Conservation (phyloP, 2,797 vertebrate species). For the Sarcoramphus papa region DNA sequence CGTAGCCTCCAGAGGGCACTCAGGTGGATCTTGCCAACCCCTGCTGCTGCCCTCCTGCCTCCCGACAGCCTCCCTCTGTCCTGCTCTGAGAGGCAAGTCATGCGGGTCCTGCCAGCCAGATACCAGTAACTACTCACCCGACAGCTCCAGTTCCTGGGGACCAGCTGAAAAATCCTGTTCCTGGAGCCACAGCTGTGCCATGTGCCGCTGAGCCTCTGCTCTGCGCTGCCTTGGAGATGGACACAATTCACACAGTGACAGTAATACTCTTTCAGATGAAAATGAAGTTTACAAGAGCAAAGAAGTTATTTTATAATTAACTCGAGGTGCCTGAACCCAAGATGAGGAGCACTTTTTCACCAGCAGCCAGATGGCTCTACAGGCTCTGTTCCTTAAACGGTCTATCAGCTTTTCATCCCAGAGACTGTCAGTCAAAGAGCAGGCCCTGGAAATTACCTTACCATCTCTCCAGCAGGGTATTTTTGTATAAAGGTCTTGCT, state of each 20-base stretch:
- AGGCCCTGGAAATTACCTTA: neutral
- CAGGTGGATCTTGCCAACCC: neutral
- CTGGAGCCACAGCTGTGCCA: neutral
- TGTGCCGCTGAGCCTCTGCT: neutral
- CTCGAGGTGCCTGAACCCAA: neutral
- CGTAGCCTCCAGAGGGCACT: neutral
- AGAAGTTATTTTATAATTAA: constrained; percentile 3
- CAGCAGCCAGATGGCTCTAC: neutral
- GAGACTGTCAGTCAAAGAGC: neutral
- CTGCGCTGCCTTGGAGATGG: neutral
- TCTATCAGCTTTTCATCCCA: neutral
- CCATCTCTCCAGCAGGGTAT: neutral
- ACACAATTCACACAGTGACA: neutral
- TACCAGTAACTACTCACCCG: neutral
- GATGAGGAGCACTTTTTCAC: neutral
- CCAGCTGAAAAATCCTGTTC: neutral
- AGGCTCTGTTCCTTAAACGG: neutral
- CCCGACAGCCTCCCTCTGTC: neutral
- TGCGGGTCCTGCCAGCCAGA: neutral
- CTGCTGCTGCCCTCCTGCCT: neutral
- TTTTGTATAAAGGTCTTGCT: neutral
- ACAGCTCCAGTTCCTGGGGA: neutral
- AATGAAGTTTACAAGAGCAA: neutral
- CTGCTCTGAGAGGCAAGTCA: neutral
- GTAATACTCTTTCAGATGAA: neutral